A percentile compares a stretch with the other conserved stretches of the same genome.
Conservation (phyloP, 2,888 invertebrate genomes). For the Maniola hyperantus region DNA sequence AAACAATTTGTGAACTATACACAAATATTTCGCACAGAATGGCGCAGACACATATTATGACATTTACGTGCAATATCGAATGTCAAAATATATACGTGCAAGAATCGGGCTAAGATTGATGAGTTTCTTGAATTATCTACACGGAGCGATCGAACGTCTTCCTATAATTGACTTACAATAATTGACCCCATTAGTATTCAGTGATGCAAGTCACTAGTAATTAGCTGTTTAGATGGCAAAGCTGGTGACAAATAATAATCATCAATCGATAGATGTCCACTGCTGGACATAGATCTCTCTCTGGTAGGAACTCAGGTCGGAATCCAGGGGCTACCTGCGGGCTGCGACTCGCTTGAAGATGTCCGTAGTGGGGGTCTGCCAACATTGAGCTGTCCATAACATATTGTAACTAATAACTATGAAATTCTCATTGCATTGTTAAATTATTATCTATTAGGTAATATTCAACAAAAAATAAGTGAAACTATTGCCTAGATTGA, state of each 20-base stretch:
- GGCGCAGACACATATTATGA: constrained; percentile 31
- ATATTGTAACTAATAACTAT: no score
- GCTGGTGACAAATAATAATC: neutral
- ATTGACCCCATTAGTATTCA: constrained; percentile 40
- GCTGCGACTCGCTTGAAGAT: no score
- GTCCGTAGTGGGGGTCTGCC: no score
- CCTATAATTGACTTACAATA: constrained; percentile 45
- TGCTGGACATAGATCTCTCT: no score
- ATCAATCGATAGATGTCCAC: no score
- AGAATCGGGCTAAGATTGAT: constrained; percentile 45
- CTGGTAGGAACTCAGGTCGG: no score
- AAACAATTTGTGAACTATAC: constrained; percentile 9
- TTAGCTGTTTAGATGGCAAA: constrained; percentile 14
- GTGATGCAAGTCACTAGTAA: constrained; percentile 36
- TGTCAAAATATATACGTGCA: constrained; percentile 44
- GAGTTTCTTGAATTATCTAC: constrained; percentile 44
- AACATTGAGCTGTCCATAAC: no score
- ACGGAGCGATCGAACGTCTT: constrained; percentile 41
- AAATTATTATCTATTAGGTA: no score
- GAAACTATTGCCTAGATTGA: neutral
- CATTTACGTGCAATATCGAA: constrained; percentile 41
- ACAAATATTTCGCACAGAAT: constrained; percentile 8
- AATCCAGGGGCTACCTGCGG: no score
- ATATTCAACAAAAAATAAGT: no score
- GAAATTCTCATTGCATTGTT: no score